Conservation (phyloP, 2,113 vertebrate genomes). For the Hydropotes inermis region DNA sequence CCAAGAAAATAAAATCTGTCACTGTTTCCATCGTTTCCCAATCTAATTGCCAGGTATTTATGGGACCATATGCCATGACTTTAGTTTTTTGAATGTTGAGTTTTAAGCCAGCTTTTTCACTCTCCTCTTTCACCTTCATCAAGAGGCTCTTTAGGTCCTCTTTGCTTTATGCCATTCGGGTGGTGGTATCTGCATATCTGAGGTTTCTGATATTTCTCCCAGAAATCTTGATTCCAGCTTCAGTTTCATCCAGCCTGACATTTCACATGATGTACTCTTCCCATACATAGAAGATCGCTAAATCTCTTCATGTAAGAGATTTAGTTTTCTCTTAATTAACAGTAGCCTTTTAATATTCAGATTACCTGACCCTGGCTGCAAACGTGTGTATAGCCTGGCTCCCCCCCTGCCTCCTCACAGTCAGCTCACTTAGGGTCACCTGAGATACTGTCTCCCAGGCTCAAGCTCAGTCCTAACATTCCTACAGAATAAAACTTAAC, state of each 20-base stretch:
- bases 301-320: neutral
- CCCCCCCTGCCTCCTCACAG: neutral
- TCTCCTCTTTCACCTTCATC: neutral
- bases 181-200: neutral
- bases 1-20: neutral
- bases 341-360: neutral
- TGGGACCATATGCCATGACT: neutral
- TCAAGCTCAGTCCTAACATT: neutral
- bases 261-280: neutral
- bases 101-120: neutral
- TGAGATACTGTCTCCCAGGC: neutral
- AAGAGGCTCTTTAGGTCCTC: neutral
- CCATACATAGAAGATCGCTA: neutral
- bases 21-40: neutral
- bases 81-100: neutral
- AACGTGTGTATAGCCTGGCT: neutral
- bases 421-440: neutral
- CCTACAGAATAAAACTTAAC: neutral
- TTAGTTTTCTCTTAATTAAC: neutral
- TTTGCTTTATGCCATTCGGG: neutral
- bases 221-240: neutral
- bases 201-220: neutral
- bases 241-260: neutral
- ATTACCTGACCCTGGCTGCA: neutral
- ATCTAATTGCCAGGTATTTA: neutral